Evolutionary conservation across 2,113 vertebrate genomes (phyloP), one percentile per base, ranked within the genome.

Genomic region (Synchiropus splendidus): DNA sequence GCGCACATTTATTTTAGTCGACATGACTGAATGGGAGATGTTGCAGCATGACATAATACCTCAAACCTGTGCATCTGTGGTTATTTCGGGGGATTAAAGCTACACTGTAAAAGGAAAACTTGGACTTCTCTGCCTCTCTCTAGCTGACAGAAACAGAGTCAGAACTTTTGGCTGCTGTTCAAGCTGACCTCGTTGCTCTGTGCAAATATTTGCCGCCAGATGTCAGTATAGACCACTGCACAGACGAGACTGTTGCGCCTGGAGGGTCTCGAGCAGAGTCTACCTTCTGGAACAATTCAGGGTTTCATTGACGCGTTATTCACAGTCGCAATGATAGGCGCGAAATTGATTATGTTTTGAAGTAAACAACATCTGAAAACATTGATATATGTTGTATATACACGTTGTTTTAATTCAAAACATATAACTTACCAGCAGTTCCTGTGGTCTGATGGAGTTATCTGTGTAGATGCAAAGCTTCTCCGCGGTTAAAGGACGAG

Each of bases 381-480:
- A 44, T 39, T 6, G 14, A 42, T 6, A 10, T 5, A 14, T 36
- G 12, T 13, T 27, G 30, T 18, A n/a, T n/a, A n/a, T n/a, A n/a
- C n/a, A n/a, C n/a, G n/a, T n/a, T n/a, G n/a, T n/a, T n/a, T n/a
- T n/a, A n/a, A n/a, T 48, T 34, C 1, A 38, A 40, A 59, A 70
- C 75, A 64, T 59, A 70, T 75, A 64, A 70, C 76, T 94, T 91
- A 97, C 94, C 92, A 97, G 91, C 80, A 97, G 90, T 69, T 97
- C 91, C 55, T 91, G 87, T 16, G 89, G 90, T 81, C 81, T 89
- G 87, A 97, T 89, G 73, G 94, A 94, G 85, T 97, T 95, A 81
- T 97, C 94, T 41, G 94, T 97, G 47, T 94, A 97, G 81, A 97
- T 91, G 77, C 92, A 97, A 58, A 97, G 81, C 75, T 97, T 98